A percentile compares a stretch with the other conserved stretches of the same genome.
Conservation (phyloP, 2,797 vertebrate species). For the Diplodus sargus region DNA sequence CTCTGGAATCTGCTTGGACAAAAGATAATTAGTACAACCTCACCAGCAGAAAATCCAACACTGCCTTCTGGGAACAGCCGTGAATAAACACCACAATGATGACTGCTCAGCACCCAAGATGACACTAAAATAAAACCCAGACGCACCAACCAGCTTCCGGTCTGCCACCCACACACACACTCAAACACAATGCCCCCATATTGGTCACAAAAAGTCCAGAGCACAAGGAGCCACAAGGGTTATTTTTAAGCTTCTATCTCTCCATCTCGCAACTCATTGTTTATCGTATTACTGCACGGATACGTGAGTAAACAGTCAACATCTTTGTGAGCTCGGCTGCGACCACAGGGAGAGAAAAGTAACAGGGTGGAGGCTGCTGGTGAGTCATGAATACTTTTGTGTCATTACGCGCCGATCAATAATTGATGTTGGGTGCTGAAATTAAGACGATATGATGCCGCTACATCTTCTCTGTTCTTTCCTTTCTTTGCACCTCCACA, state of each 20-base stretch:
- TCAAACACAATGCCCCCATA: conserved; percentile 46
- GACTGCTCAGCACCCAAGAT: conserved; percentile 33
- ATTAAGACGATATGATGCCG: conserved; percentile 54
- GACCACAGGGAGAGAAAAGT: conserved; percentile 18
- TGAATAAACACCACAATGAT: conserved; percentile 17
- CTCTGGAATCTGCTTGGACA: conserved; percentile 5
- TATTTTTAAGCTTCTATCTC: conserved; percentile 74
- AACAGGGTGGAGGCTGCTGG: conserved; percentile 21
- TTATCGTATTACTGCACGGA: conserved; percentile 48
- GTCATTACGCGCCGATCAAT: conserved; percentile 56
- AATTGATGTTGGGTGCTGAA: conserved; percentile 52
- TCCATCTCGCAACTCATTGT: conserved; percentile 70
- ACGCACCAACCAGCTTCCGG: conserved; percentile 47
- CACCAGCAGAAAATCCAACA: background rate
- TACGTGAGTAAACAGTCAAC: conserved; percentile 57
- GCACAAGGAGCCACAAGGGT: conserved; percentile 3
- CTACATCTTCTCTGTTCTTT: conserved; percentile 1
- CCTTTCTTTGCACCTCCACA: conserved; percentile 35
- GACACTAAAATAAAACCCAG: conserved; percentile 62
- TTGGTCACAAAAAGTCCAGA: conserved; percentile 47
- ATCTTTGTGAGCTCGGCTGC: conserved; percentile 16
- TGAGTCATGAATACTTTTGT: conserved; percentile 50
- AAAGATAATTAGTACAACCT: conserved; percentile 8
- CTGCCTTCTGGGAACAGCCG: conserved; percentile 40
- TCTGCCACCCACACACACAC: conserved; percentile 42